Conservation (phyloP, 2,113 vertebrate species). For the Alosa alosa region DNA sequence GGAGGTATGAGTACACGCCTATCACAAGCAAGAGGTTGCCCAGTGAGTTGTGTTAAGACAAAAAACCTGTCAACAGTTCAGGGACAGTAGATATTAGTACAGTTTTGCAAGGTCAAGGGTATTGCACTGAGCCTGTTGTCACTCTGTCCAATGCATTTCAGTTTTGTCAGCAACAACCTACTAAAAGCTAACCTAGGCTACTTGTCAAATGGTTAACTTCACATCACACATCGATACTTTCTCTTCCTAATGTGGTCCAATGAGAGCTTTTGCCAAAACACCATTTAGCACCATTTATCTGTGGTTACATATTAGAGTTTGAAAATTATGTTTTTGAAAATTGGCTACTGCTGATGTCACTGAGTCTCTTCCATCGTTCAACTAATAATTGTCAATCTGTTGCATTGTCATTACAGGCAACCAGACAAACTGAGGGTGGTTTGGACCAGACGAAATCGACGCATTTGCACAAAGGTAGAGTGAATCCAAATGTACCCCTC, state of each 20-base stretch:
- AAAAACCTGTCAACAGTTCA: not conserved
- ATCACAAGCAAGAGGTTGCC: not conserved
- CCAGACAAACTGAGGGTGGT: conserved; percentile 87
- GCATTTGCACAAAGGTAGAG: conserved; percentile 82
- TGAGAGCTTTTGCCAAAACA: not conserved
- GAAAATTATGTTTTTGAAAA: not conserved
- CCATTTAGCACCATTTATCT: not conserved
- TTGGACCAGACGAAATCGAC: conserved; percentile 83
- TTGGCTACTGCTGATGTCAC: not conserved
- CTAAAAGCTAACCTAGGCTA: not conserved
- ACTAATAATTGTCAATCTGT: not conserved
- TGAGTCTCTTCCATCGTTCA: not conserved
- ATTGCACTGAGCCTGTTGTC: not conserved
- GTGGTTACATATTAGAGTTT: not conserved
- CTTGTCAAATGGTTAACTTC: conserved; percentile 14
- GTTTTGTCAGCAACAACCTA: not conserved
- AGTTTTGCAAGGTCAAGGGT: not conserved
- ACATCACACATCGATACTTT: not conserved
- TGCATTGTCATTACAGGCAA: conserved; percentile 73
- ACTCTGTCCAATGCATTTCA: not conserved
- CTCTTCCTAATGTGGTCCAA: not conserved
- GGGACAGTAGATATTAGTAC: not conserved
- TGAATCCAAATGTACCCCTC: not conserved
- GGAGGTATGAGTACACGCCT: not conserved
- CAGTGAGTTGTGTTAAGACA: not conserved